Percentiles rank a stretch among this genome's conserved stretches.
Evolutionary conservation across 2,888 invertebrate species (phyloP).

Genomic region (Diogma glabrata): DNA sequence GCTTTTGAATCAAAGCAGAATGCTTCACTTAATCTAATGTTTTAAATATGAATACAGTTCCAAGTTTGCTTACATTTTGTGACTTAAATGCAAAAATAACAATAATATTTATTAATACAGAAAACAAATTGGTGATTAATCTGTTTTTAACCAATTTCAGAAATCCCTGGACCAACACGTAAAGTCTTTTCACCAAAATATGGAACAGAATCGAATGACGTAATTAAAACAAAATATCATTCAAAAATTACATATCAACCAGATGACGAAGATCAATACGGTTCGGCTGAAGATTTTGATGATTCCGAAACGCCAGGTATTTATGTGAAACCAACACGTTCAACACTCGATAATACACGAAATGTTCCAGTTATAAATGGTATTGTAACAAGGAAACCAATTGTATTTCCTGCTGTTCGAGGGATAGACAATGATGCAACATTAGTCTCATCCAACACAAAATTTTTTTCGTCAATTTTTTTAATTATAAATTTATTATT

Average conservation of each 20-base stretch:
- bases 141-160: conserved; percentile 38
- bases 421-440: conserved; percentile 26
- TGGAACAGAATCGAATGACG: conserved; percentile 36
- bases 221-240: conserved; percentile 32
- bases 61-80: too few species aligned
- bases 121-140: too few species aligned
- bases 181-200: conserved; percentile 42
- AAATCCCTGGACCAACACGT: conserved; percentile 61
- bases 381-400: conserved; percentile 31
- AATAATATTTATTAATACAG: background rate
- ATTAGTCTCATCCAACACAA: conserved; percentile 2
- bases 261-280: conserved; percentile 56
- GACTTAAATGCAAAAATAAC: too few species aligned
- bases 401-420: conserved; percentile 23
- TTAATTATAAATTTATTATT: too few species aligned
- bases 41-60: too few species aligned
- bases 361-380: conserved; percentile 20
- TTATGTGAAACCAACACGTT: conserved; percentile 32
- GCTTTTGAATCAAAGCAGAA: too few species aligned
- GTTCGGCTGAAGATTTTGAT: conserved; percentile 59
- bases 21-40: too few species aligned
- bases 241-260: conserved; percentile 36
- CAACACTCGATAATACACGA: conserved; percentile 18
- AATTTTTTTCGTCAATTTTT: too few species aligned
- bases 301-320: conserved; percentile 36